A percentile compares a stretch with the other conserved stretches of the same genome.
These are phyloP conservation scores for Etheostoma spectabile DNA, from an alignment of 2,113 vertebrate genomes.

Conservation along the genomic window DNA sequence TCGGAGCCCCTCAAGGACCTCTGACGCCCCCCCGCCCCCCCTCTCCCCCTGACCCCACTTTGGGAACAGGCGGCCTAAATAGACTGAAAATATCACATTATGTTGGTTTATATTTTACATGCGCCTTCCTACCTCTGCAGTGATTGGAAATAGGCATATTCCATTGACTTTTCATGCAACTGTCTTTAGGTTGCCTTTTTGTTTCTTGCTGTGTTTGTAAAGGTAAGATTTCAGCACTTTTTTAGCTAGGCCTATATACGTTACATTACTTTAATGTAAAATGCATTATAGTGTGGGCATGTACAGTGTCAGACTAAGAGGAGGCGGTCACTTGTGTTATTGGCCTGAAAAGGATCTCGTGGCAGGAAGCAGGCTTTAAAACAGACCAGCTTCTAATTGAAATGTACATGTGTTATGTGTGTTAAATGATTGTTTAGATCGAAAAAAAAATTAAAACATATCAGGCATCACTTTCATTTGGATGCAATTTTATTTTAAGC, in stretches of 20 bases:
- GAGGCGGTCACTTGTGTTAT: constrained; percentile 62
- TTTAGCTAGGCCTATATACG: constrained; percentile 70
- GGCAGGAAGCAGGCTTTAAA: constrained; percentile 46
- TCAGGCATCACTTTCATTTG: constrained; percentile 71
- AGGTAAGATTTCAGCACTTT: constrained; percentile 82
- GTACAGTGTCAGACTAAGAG: constrained; percentile 56
- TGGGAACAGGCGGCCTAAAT: constrained; percentile 41
- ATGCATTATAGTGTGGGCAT: constrained; percentile 56
- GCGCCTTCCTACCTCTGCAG: constrained; percentile 80
- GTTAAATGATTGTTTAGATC: constrained; percentile 75
- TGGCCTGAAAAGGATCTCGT: constrained; percentile 54
- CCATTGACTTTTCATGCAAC: constrained; percentile 66
- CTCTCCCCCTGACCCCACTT: constrained; percentile 12
- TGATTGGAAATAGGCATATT: constrained; percentile 77
- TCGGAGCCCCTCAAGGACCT: constrained; percentile 53
- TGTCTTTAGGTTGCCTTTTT: constrained; percentile 68
- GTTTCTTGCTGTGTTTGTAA: constrained; percentile 78
- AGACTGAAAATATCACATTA: constrained; percentile 68
- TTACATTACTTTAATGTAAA: constrained; percentile 61
- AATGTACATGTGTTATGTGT: constrained; percentile 78
- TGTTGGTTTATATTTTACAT: constrained; percentile 73
- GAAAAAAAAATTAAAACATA: constrained; percentile 83
- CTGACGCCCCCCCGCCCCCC: constrained; percentile 20
- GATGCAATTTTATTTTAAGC: constrained; percentile 51
- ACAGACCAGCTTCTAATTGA: constrained; percentile 59